Evolutionary conservation across 2,113 vertebrate species (phyloP), one percentile per base, ranked within the genome.

Genomic region (Cyprinodon tularosa): DNA sequence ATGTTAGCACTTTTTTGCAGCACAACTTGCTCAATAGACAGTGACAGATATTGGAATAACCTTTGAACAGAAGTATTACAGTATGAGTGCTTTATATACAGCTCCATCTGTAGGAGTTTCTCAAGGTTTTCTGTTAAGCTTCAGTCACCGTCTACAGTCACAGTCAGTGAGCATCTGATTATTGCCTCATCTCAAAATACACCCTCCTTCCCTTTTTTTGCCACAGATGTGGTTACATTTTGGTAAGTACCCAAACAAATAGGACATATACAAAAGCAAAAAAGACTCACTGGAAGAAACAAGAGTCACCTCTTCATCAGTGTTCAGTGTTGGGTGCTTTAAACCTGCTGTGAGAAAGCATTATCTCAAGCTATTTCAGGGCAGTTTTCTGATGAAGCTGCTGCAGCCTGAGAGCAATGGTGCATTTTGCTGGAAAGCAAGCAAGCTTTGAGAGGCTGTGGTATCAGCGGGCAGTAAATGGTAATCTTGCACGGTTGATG

Each of bases 401-500:
- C 85, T 87, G 76, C 80, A 76, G 88, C 81, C 86, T 50, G 66
- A 86, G 76, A 92, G 84, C 86, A 88, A 83, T 83, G 84, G 84
- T 72, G 87, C 87, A 81, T 80, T 84, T 85, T 86, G 84, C 76
- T 69, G 73, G 83, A 85, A 83, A 86, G 81, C 77, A 66, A 77
- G 85, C 81, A 70, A 77, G 85, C 82, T 73, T 82, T 60, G 38
- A 86, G 80, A 83, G 91, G 86, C 80, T 60, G 17, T 72, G 40
- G 81, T 85, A 91, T 89, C 90, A 87, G 90, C 88, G 81, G 90
- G 92, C 80, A 82, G 82, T 85, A 86, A 89, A 92, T 93, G 88
- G 91, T 91, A 86, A 91, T 92, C 87, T 88, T 72, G 74, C 83
- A 15, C 66, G 86, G 83, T 75, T 66, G 74, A 83, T 60, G 8